Conservation (phyloP, 1,140 invertebrate species). For the Triops cancriformis region DNA sequence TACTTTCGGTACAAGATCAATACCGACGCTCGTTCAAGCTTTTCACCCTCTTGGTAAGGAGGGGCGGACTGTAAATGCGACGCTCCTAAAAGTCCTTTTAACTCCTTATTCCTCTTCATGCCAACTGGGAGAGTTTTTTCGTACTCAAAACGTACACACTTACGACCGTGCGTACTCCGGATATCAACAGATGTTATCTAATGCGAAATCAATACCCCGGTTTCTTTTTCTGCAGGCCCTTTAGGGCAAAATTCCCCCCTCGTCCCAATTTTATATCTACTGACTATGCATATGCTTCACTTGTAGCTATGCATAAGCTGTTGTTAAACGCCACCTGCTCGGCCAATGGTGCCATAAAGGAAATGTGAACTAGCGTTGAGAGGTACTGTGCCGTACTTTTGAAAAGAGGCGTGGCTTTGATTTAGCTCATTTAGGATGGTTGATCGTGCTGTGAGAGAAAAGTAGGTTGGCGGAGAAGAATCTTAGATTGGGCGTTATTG, state of each 20-base stretch:
- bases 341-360: neutral
- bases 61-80: neutral
- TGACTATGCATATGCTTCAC: neutral
- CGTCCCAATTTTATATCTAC: neutral
- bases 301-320: neutral
- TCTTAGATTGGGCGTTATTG: constrained; percentile 1
- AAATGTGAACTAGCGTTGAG: neutral
- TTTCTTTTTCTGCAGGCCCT: neutral
- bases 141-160: too few relatives aligned
- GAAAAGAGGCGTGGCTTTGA: neutral
- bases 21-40: neutral
- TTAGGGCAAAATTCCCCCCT: neutral
- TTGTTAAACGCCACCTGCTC: neutral
- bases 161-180: too few relatives aligned
- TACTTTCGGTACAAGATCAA: neutral
- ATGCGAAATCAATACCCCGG: neutral
- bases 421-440: neutral
- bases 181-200: too few relatives aligned
- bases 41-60: neutral
- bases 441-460: constrained; percentile 3
- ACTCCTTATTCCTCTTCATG: neutral
- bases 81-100: neutral
- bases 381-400: neutral
- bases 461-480: neutral
- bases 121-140: neutral